A percentile compares a stretch with the other conserved stretches of the same genome.
phyloP scores from a whole-genome alignment of 2,888 invertebrate species.

The Suillia variegata region DNA sequence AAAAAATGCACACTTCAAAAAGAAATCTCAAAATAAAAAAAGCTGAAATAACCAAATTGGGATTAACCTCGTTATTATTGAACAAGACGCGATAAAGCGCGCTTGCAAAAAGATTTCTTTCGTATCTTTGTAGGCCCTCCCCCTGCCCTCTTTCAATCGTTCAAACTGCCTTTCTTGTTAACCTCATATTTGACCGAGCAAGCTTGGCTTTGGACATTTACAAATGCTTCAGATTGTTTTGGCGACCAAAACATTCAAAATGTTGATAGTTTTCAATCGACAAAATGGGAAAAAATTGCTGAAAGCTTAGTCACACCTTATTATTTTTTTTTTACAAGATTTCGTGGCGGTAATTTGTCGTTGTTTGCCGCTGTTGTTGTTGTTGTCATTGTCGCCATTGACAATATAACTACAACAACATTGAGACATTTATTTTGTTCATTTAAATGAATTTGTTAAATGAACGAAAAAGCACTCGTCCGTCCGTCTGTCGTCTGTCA shows the following conservation, averaged over 20 bases:
- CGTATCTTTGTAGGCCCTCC: background rate
- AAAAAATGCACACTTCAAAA: no score
- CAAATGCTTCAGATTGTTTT: no score
- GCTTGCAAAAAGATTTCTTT: background rate
- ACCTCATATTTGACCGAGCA: no score
- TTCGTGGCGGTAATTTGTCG: conserved; percentile 6
- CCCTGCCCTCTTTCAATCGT: no score
- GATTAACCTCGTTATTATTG: conserved; percentile 8
- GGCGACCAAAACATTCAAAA: no score
- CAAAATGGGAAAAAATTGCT: conserved; percentile 30
- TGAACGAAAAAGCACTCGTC: background rate
- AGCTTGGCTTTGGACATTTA: no score
- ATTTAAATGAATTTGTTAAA: background rate
- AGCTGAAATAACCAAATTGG: background rate
- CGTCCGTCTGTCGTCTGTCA: no score
- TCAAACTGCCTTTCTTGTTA: no score
- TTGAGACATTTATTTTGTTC: background rate
- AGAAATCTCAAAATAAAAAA: background rate
- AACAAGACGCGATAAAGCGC: background rate
- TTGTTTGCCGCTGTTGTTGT: conserved; percentile 22
- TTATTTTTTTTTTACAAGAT: conserved; percentile 24
- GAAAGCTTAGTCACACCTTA: conserved; percentile 50
- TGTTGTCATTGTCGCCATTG: conserved; percentile 40
- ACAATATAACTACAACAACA: conserved; percentile 22
- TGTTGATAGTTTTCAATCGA: no score